These are phyloP conservation scores for Clarias laeviceps DNA, from an alignment of 2,797 vertebrate species.

Conservation along the genomic window DNA sequence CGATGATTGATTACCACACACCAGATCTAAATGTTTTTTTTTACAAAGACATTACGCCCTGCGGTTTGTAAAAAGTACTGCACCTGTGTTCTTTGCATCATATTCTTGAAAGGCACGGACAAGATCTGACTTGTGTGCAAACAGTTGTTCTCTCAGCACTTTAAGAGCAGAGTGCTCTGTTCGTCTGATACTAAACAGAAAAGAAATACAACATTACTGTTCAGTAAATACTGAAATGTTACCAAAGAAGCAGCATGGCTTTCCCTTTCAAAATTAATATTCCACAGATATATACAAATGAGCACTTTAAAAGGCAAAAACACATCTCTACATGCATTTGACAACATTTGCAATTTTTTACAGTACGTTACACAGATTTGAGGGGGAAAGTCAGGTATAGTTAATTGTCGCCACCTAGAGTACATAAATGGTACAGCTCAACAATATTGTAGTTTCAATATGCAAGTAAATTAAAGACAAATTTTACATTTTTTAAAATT, in stretches of 20 bases:
- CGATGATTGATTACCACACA: too few species aligned
- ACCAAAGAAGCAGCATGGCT: neutral
- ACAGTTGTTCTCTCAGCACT: constrained; percentile 86
- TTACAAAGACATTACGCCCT: neutral
- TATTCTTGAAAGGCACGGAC: constrained; percentile 79
- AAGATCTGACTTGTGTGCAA: constrained; percentile 89
- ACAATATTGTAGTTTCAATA: neutral
- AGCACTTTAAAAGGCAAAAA: neutral
- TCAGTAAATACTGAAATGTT: neutral
- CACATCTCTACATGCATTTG: neutral
- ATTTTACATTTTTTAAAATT: neutral
- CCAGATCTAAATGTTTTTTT: neutral
- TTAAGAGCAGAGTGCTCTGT: constrained; percentile 90
- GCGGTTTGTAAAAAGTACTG: neutral
- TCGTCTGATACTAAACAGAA: constrained; percentile 78
- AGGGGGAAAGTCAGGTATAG: neutral
- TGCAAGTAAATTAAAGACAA: neutral
- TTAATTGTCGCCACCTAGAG: constrained; percentile 15
- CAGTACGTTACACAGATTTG: neutral
- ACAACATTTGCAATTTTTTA: neutral
- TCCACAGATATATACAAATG: neutral
- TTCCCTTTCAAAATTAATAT: neutral
- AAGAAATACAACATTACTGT: neutral
- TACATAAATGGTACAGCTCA: neutral
- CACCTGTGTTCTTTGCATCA: constrained; percentile 78